Percentiles rank a stretch among this genome's conserved stretches.
These are phyloP conservation scores for Epizoanthus stellaris DNA, from an alignment of 92 coral and sea anemone genomes.

Conservation along the genomic window DNA sequence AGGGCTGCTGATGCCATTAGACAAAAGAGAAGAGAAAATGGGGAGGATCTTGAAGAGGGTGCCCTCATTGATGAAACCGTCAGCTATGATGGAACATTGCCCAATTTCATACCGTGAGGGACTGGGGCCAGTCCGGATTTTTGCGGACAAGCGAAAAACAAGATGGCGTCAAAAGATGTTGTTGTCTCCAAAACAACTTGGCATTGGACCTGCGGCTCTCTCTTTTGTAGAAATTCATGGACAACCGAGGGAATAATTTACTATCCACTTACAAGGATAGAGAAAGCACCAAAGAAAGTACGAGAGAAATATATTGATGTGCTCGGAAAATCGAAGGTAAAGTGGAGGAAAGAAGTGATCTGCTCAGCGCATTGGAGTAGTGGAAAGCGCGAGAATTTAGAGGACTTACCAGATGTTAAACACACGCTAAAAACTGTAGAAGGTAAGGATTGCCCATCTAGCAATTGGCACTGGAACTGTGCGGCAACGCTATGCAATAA, in stretches of 20 bases:
- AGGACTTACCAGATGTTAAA: slow-evolving; percentile 24
- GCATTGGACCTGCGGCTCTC: too few species aligned
- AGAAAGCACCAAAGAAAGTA: too few species aligned
- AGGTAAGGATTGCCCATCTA: background rate
- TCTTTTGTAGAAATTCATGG: too few species aligned
- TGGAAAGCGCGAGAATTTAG: slow-evolving; percentile 6
- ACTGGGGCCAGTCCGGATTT: too few species aligned
- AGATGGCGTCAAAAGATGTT: too few species aligned
- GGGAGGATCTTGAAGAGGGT: background rate
- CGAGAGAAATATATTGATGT: background rate
- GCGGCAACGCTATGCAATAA: slow-evolving; percentile 49
- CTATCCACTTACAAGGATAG: too few species aligned
- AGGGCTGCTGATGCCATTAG: slow-evolving; percentile 23
- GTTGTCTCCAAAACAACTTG: too few species aligned
- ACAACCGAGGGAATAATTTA: too few species aligned
- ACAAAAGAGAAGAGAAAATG: background rate
- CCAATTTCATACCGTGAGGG: too few species aligned
- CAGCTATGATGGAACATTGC: too few species aligned
- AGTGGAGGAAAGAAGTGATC: slow-evolving; percentile 21
- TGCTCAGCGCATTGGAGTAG: slow-evolving; percentile 29
- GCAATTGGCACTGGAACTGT: slow-evolving; percentile 7
- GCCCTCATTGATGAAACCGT: slow-evolving; percentile 8
- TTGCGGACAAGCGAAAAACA: too few species aligned
- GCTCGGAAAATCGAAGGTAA: slow-evolving; percentile 2
- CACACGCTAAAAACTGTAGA: background rate